Percentiles rank a stretch among this genome's conserved stretches.
These are phyloP conservation scores for Apus apus DNA, from an alignment of 2,113 vertebrate genomes.

Conservation along the genomic window DNA sequence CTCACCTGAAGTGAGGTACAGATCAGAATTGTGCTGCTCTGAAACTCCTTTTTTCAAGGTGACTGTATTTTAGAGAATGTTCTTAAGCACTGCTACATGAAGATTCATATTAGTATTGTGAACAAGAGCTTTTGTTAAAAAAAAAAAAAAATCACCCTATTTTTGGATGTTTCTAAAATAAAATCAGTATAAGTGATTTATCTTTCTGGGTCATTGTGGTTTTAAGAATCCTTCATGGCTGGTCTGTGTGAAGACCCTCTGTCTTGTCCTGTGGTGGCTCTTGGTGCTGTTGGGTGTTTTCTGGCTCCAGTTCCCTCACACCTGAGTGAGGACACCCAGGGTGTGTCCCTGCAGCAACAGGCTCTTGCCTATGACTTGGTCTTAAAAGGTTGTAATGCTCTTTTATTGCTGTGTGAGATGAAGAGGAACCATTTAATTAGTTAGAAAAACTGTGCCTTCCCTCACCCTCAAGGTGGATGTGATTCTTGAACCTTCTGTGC, in stretches of 20 bases:
- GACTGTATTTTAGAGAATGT: not conserved
- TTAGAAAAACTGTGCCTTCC: not conserved
- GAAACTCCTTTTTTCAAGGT: not conserved
- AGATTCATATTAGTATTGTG: not conserved
- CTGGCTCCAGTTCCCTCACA: not conserved
- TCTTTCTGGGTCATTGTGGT: not conserved
- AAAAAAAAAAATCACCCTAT: not conserved
- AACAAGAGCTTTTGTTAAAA: conserved; percentile 55
- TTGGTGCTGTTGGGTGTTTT: not conserved
- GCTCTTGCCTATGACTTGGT: not conserved
- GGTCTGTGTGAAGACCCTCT: not conserved
- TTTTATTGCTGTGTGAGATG: not conserved
- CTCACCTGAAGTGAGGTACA: not conserved
- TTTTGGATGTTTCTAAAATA: conserved; percentile 74
- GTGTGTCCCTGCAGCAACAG: not conserved
- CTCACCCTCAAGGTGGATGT: accelerated
- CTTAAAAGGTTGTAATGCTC: not conserved
- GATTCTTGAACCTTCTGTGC: too few species aligned
- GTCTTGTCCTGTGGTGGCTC: accelerated
- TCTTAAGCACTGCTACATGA: conserved; percentile 4
- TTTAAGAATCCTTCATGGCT: not conserved
- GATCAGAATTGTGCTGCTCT: not conserved
- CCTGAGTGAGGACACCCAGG: accelerated
- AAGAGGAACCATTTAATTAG: not conserved
- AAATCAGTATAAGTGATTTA: not conserved